A percentile compares a stretch with the other conserved stretches of the same genome.
Evolutionary conservation across 1,140 invertebrate species (phyloP).

Genomic region (Drosophila setifemur): DNA sequence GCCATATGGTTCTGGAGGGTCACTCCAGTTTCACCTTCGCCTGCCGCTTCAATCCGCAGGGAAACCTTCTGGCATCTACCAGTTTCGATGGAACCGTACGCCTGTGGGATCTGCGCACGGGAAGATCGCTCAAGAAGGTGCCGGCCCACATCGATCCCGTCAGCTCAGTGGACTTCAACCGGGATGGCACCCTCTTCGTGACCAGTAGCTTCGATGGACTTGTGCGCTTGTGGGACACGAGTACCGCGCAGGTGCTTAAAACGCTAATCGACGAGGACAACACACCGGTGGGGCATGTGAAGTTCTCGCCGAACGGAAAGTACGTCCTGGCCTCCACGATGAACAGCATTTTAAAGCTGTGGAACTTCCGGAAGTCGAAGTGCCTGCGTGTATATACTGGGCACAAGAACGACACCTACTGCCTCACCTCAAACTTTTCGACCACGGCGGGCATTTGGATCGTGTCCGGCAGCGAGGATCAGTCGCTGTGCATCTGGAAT

Average conservation of each 20-base stretch:
- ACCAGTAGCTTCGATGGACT: constrained; percentile 60
- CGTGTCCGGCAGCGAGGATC: constrained; percentile 60
- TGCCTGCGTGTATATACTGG: constrained; percentile 55
- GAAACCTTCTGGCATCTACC: constrained; percentile 43
- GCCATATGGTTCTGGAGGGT: constrained; percentile 4
- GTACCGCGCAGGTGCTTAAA: constrained; percentile 33
- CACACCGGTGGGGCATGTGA: constrained; percentile 51
- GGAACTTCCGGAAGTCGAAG: constrained; percentile 57
- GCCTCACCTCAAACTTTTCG: constrained; percentile 56
- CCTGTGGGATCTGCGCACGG: constrained; percentile 55
- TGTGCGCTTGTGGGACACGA: constrained; percentile 56
- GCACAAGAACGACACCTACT: constrained; percentile 45
- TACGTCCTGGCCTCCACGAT: constrained; percentile 50
- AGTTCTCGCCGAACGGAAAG: constrained; percentile 59
- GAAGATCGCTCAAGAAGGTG: constrained; percentile 26
- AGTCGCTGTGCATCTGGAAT: constrained; percentile 48
- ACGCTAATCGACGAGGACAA: constrained; percentile 60
- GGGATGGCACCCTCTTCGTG: constrained; percentile 42
- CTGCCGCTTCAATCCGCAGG: constrained; percentile 52
- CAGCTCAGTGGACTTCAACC: constrained; percentile 54
- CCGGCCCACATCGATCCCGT: constrained; percentile 52
- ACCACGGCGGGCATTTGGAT: constrained; percentile 60
- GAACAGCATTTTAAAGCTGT: constrained; percentile 55
- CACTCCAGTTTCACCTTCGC: constrained; percentile 35
- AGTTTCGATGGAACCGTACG: constrained; percentile 46